Base-by-base conservation (phyloP, 2,888 invertebrate genomes). In the Omphaloscelis lunosa region DNA sequence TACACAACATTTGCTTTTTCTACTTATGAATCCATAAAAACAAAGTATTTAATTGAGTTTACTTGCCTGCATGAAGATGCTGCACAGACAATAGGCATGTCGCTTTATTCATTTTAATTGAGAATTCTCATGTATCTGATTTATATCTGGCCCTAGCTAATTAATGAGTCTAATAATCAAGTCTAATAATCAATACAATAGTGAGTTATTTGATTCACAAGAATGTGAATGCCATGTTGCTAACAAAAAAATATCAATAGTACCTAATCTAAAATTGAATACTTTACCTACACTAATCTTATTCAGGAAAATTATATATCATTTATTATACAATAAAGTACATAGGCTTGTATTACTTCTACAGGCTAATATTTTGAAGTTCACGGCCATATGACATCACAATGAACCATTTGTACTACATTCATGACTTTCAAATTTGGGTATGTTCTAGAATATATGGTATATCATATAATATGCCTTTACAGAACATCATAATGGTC, bases 181-280 rank as follows among this genome's bases (percentile, higher is more conserved):
- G n/a, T n/a, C n/a, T 29, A 63, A 45, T 72, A 34, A n/a, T 58
- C 63, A 53, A 80, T 29, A 53, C 65, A 41, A 20, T 29, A 56
- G 58, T 73, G 58, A 73, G 48, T 56, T 29, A 80, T 79, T 66
- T 20, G 65, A 56, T 34, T 56, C 27, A 15, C 15, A 63, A 77
- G 65, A 70, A 70, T 77, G 45, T 71, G 77, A 80, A 77, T 80
- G 77, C 29, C 56, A 58, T 61, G 39, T 29, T 45, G 27, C 65
- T 66, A 41, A 77, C 27, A 39, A 48, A 70, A 77, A 41, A 53
- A 23, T 1, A 63, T 20, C 59, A 56, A 59, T 76, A 29, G 63
- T 48, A 34, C 34, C 34, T 34, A 5, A 53, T 34, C 27, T 59
- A 39, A 29, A 39, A 66, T 8, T 29, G 20, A 66, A 61, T 39